These are phyloP conservation scores for Bombus sibiricus DNA, from an alignment of 1,140 invertebrate genomes.

Conservation along the genomic window DNA sequence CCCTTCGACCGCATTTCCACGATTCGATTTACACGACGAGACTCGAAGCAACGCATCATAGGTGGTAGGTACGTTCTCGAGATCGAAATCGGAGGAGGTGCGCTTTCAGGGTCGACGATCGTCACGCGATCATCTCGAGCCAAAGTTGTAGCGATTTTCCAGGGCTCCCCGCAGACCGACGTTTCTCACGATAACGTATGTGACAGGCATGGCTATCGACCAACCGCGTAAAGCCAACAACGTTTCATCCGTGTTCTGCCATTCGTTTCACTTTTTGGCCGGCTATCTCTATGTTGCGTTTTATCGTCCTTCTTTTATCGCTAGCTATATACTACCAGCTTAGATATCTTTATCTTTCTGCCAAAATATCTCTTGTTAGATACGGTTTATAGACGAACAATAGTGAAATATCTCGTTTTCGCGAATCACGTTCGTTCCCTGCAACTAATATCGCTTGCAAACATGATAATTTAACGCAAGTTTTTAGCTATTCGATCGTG, in stretches of 20 bases:
- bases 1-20: slow-evolving; percentile 4
- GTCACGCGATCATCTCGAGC: slow-evolving; percentile 47
- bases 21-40: background rate
- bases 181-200: slow-evolving; percentile 34
- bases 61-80: slow-evolving; percentile 1
- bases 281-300: background rate
- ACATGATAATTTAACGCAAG: too few species aligned
- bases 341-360: background rate
- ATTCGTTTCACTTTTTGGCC: background rate
- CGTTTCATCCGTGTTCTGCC: background rate
- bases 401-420: background rate
- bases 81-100: slow-evolving; percentile 47
- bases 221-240: background rate
- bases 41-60: slow-evolving; percentile 28
- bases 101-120: slow-evolving; percentile 43
- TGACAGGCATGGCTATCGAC: slow-evolving; percentile 17
- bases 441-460: too few species aligned
- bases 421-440: background rate
- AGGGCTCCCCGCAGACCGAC: slow-evolving; percentile 9
- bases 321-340: background rate
- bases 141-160: slow-evolving; percentile 42
- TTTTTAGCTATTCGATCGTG: too few species aligned
- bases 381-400: background rate
- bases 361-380: background rate
- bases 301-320: background rate